These are phyloP conservation scores for Epinotia nisella DNA, from an alignment of 2,888 invertebrate genomes.

Conservation along the genomic window DNA sequence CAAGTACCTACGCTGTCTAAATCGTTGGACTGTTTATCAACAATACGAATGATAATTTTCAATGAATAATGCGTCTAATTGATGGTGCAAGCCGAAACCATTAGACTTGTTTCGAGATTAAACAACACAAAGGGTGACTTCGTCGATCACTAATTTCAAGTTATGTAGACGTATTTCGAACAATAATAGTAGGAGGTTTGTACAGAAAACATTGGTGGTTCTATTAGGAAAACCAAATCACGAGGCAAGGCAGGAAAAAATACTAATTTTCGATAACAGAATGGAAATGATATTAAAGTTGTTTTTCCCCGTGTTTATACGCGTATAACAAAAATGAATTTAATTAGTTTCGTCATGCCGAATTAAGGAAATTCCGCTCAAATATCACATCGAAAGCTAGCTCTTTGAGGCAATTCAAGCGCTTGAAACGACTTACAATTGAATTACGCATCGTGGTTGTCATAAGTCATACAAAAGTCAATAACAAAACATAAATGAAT, in stretches of 20 bases:
- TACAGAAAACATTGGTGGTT: not conserved
- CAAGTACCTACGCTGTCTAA: not conserved
- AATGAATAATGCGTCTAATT: conserved; percentile 2
- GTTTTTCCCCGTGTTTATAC: not conserved
- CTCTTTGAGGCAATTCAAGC: not conserved
- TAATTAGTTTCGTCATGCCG: not conserved
- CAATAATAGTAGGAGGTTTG: not conserved
- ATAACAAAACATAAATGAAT: conserved; percentile 14
- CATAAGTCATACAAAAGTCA: not conserved
- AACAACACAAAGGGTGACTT: not conserved
- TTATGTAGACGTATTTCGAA: not conserved
- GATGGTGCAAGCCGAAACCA: conserved; percentile 1
- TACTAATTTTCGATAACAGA: not conserved
- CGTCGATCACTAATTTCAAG: not conserved
- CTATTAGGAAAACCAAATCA: not conserved
- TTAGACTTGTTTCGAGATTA: not conserved
- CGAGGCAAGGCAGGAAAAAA: not conserved
- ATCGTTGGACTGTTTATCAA: not conserved
- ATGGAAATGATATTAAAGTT: conserved; percentile 4
- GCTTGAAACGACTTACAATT: not conserved
- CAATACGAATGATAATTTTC: not conserved
- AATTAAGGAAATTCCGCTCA: not conserved
- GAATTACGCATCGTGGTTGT: conserved; percentile 7
- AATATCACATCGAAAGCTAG: not conserved
- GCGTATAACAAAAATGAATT: conserved; percentile 12